Percentiles rank a stretch among this genome's conserved stretches.
These are phyloP conservation scores for Hesperia comma DNA, from an alignment of 2,888 invertebrate species.

Conservation along the genomic window DNA sequence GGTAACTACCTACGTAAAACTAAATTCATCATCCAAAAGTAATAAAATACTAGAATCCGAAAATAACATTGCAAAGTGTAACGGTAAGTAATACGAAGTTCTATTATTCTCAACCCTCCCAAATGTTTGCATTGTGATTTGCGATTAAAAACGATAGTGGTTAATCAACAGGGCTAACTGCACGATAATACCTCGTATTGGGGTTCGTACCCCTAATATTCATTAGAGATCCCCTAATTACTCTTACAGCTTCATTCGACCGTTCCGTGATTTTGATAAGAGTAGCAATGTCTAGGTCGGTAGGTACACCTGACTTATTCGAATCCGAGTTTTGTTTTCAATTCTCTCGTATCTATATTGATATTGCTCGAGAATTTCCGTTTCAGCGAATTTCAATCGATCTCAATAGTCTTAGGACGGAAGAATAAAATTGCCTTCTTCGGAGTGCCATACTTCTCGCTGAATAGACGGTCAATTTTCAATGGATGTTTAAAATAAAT, in stretches of 20 bases:
- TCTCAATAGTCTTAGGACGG: slow-evolving; percentile 52
- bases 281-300: slow-evolving; percentile 43
- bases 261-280: slow-evolving; percentile 62
- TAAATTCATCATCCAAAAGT: background rate
- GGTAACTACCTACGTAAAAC: too few species aligned
- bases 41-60: background rate
- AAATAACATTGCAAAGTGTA: slow-evolving; percentile 8
- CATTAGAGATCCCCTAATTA: slow-evolving; percentile 79
- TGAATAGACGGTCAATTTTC: slow-evolving; percentile 7
- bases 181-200: slow-evolving; percentile 53
- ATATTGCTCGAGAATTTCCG: slow-evolving; percentile 64
- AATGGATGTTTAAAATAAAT: background rate
- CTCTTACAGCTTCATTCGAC: slow-evolving; percentile 61
- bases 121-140: slow-evolving; percentile 50
- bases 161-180: slow-evolving; percentile 66
- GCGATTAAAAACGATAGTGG: slow-evolving; percentile 68
- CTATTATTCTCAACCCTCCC: slow-evolving; percentile 41
- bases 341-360: slow-evolving; percentile 68
- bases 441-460: slow-evolving; percentile 16
- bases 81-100: slow-evolving; percentile 15
- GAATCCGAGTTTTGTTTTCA: slow-evolving; percentile 65
- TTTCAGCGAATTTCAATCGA: slow-evolving; percentile 65
- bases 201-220: slow-evolving; percentile 77
- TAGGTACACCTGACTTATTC: slow-evolving; percentile 73
- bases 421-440: slow-evolving; percentile 31